These are phyloP conservation scores for Calycopis cecrops DNA, from an alignment of 1,140 invertebrate genomes.

Conservation along the genomic window DNA sequence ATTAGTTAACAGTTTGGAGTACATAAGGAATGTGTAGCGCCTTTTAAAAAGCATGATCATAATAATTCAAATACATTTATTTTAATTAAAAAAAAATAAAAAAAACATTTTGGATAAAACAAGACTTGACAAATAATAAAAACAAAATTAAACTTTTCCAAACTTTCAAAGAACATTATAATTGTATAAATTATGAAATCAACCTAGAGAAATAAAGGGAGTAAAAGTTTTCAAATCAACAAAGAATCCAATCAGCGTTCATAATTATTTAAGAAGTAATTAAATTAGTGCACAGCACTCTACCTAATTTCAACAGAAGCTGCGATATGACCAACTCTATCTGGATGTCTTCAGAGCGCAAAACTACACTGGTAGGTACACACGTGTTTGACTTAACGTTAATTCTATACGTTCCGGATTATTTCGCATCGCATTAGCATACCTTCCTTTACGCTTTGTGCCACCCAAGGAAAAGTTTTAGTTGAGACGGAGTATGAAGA, in stretches of 20 bases:
- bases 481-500: not conserved
- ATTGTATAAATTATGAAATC: not conserved
- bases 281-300: conserved; percentile 19
- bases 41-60: too few relatives aligned
- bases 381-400: too few relatives aligned
- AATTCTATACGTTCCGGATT: too few relatives aligned
- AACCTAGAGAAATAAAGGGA: not conserved
- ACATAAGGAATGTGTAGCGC: too few relatives aligned
- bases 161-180: not conserved
- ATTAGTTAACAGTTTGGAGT: too few relatives aligned
- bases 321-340: conserved; percentile 16
- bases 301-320: conserved; percentile 25
- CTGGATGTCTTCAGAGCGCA: not conserved
- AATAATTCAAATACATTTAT: too few relatives aligned
- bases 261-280: conserved; percentile 20
- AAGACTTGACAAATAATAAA: not conserved
- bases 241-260: conserved; percentile 5
- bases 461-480: not conserved
- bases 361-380: too few relatives aligned
- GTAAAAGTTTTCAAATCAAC: not conserved
- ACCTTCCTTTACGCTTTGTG: too few relatives aligned
- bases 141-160: not conserved
- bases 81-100: too few relatives aligned
- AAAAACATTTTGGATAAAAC: not conserved
- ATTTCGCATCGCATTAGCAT: too few relatives aligned